Evolutionary conservation across 2,888 invertebrate genomes (phyloP), one percentile per base, ranked within the genome.

Genomic region (Lucinisca nassula): DNA sequence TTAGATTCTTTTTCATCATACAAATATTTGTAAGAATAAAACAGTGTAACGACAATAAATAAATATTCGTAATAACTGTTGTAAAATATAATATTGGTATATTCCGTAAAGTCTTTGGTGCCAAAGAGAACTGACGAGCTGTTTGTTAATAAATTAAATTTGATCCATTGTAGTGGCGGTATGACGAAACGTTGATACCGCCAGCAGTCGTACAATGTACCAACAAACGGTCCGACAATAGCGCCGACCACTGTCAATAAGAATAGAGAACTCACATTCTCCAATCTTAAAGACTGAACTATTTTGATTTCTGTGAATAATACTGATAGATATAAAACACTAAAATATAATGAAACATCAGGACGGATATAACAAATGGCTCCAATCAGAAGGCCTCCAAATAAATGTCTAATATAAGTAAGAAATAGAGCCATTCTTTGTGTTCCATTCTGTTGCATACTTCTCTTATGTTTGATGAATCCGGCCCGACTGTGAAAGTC

Each of bases 121-220:
- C 93, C 93, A 81, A 93, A 95, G 0, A 95, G 73, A 14, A 77
- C 35, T 0, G 81, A 73, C 8, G 94, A 85, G 45, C 91, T 86
- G 58, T 92, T 91, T 12, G 88, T 89, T 0, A 89, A 17, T 0
- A 94, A 87, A 73, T 95, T 95, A 75, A 95, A 94, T 24, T 86
- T 82, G 35, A 93, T 88, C 95, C 95, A 95, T 77, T 94, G 93
- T 0, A 88, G 40, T 4, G 95, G 94, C 0, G 94, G 93, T 8
- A 94, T 72, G 37, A 93, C 87, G 40, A 90, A 87, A 10, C 17
- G 51, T 3, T 93, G 93, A 72, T 94, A 95, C 6, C 79, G 85
- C 40, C 27, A 67, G 30, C 80, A 85, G 74, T 95, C 95, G 12
- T 93, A 92, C 2, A 85, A 37, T 8, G 90, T 90, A 12, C 94